These are phyloP conservation scores for Prunella strophiata DNA, from an alignment of 2,797 vertebrate species.

Conservation along the genomic window DNA sequence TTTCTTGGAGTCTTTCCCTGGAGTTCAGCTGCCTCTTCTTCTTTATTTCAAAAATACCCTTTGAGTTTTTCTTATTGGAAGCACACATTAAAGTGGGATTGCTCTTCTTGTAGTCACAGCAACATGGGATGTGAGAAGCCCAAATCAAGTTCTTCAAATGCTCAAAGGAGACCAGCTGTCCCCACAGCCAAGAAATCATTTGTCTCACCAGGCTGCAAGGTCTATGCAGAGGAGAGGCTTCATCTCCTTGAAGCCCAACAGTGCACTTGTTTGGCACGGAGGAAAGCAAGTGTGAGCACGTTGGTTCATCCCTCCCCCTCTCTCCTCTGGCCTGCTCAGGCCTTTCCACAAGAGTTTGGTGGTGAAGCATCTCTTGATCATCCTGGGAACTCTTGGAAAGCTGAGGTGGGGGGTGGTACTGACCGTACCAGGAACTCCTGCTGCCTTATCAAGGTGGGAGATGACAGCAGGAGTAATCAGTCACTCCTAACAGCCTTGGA, in stretches of 20 bases:
- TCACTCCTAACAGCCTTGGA: not conserved
- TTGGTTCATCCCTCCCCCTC: not conserved
- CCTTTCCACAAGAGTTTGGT: not conserved
- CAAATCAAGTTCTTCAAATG: not conserved
- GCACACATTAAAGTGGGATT: not conserved
- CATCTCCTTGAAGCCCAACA: not conserved
- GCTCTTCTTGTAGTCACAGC: not conserved
- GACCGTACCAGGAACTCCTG: not conserved
- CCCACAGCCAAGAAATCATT: fast-evolving
- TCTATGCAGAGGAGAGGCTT: not conserved
- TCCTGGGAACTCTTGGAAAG: not conserved
- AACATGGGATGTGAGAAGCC: not conserved
- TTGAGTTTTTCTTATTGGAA: not conserved
- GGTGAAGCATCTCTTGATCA: not conserved
- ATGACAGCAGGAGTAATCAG: not conserved
- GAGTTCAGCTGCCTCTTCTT: not conserved
- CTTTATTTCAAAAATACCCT: not conserved
- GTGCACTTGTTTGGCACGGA: not conserved
- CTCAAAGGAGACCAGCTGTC: not conserved
- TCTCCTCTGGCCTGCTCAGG: not conserved
- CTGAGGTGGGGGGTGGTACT: not conserved
- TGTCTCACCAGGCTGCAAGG: not conserved
- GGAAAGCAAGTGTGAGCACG: fast-evolving
- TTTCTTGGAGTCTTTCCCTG: not conserved
- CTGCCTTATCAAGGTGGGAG: not conserved